Evolutionary conservation across 64 coral and sea anemone species (phyloP), one percentile per base, ranked within the genome.

Genomic region (Acropora tenuis): DNA sequence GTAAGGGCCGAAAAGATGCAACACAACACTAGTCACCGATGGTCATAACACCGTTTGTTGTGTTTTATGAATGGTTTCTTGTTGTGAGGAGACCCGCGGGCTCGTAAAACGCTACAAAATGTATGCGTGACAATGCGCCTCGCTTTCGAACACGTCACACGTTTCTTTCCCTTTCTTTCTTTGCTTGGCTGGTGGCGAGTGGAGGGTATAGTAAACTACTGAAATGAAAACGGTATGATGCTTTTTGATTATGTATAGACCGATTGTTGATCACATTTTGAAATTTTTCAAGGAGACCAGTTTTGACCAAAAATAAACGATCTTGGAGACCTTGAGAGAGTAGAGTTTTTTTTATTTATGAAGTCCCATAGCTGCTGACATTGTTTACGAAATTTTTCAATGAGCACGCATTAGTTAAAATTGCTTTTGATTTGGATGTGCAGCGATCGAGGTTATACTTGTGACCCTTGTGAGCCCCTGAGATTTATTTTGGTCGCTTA

Each of bases 101-200:
- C 47, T 84, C 90, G 30, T 9, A 8, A 20, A 47, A 17, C 12
- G 66, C 18, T 3, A 42, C 72, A 88, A 45, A 8, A 30, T 67
- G 50, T 89, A 92, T 97, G 95, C 95, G 87, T 59, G 44, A 4
- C 16, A n/a, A 2, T 55, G 11, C 50, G 92, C 92, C 92, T 94
- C 92, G 87, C 58, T 94, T 91, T 92, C 42, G 77, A 94, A 97
- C 95, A 97, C 95, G 92, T 97, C 95, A 18, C 5, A 30, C 30
- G 30, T 10, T 63, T 88, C 71, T 88, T 79, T 97, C 78, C 87
- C 78, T 80, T 80, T 87, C 48, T 90, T 43, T n/a, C 58, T 72
- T 43, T n/a, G 57, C 16, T n/a, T 16, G 69, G 8, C 53, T 60
- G 79, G 73, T 69, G 65, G 80, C 69, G 1, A 0, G 19, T 0